Base-by-base conservation (phyloP, 37 sponge, comb jelly and placozoan genomes). In the Cliona cf. orientalis region DNA sequence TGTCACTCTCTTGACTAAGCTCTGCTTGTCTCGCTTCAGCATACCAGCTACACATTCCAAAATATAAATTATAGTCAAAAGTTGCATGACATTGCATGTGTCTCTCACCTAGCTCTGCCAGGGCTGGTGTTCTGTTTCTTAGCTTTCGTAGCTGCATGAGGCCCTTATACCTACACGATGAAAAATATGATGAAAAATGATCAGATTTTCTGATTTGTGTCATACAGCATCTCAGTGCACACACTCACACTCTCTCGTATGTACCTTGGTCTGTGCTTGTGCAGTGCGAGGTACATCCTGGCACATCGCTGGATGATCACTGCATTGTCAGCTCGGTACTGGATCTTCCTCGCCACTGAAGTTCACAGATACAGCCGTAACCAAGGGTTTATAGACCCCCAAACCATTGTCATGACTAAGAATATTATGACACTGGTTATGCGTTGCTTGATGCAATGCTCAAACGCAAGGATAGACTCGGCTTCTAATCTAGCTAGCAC, bases 281-380 rank as follows among this genome's bases (percentile, higher is more conserved):
- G 76, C 59, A 61, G 22, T 1, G 94, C 94, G 4, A 93, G 65
- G 73, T 55, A 93, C 90, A 86, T 91, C 33, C 93, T 75, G 0
- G 77, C 85, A 75, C 39, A 77, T 57, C 86, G 79, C 83, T 98
- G 99, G 0, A 98, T 75, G 7, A 80, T 37, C 26, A 96, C 55
- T 1, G 86, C 87, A 80, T 84, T 83, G 37, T 80, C 79, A 66
- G 79, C 56, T 11, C 97, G 80, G 42, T 84, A 90, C 64, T 81
- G 23, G 43, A 96, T 96, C 86, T 96, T 96, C 25, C 84, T 60
- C 0, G 84, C 64, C 89, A 96, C 91, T 91, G 49, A 22, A 81
- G 36, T 45, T 5, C 23, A 57, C 45, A 28, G 33, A 59, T 56
- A n/a, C 5, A n/a, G n/a, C n/a, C n/a, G n/a, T n/a, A n/a, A n/a